Base-by-base conservation (phyloP, 2,888 invertebrate species). In the Hermodice carunculata region DNA sequence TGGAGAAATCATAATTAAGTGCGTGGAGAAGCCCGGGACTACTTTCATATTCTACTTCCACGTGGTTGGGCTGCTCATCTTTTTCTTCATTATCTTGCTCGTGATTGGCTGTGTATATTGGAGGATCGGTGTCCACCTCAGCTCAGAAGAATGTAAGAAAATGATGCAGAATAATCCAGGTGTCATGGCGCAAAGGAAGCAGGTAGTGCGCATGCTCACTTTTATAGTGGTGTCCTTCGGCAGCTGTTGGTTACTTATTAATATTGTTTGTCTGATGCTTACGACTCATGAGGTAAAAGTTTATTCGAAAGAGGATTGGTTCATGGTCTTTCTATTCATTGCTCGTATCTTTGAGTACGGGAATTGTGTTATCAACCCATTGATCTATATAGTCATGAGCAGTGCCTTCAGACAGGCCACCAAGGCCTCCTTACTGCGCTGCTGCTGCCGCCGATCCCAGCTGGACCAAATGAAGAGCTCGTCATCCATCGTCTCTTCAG, bases 341-440 rank as follows among this genome's bases (percentile, higher is more conserved):
- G 44, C 44, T 24, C 43, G 58, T 14, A 37, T 37, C 17, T 19
- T 58, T n/a, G 58, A 58, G 44, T 58, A 58, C 29, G 58, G 58
- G 11, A 58, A 58, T 32, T 58, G 58, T 22, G 58, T 44, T 29
- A 31, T 42, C 26, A 58, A 58, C 46, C 58, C 58, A 11, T 46
- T 58, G 24, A 44, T 58, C 46, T 58, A 58, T 29, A 58, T 44
- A 31, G 29, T 58, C 32, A 44, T 58, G 32, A 43, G 44, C 43
- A 44, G 46, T 19, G 46, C 44, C 29, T 58, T 58, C 32, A 58
- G 24, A 42, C 3, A 14, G 3, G 58, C 58, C 8, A 8, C 44
- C 46, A 17, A 22, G 19, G 58, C n/a, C n/a, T n/a, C n/a, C n/a
- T n/a, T n/a, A n/a, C n/a, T n/a, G n/a, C n/a, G n/a, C n/a, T n/a